Base-by-base conservation (phyloP, 30 jellyfish, hydroid and myxozoan species). In the Turritopsis rubra region DNA sequence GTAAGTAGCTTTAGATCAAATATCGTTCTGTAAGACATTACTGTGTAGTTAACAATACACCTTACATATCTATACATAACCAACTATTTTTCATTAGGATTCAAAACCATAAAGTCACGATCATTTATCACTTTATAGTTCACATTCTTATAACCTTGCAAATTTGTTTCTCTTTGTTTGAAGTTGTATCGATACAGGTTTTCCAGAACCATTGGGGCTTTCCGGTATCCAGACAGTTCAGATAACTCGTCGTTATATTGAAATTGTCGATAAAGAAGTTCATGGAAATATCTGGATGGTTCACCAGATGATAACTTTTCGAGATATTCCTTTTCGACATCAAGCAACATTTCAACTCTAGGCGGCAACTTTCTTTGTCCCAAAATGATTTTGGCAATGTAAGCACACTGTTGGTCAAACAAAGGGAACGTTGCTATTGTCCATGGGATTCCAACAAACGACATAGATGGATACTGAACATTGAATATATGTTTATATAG, bases 401-500 rank as follows among this genome's bases (percentile, higher is more conserved):
- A 90, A 60, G 83, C 86, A 66, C 96, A 86, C 65, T 90, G 95
- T 87, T 72, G 71, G 18, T 89, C 77, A 72, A 84, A 84, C 31
- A 89, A 31, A 26, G 91, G 89, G 75, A 86, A 84, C 1, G 96
- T 93, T 71, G 90, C 81, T 22, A 85, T 85, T 74, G 85, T 26
- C 25, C 53, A 53, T 7, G 84, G 85, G 20, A 91, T n/a, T 7
- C 97, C 97, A n/a, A 91, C 81, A 68, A 91, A 79, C 16, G 92
- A 74, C 88, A 91, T 73, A 0, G 93, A 74, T 29, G 97, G 97
- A 65, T 86, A 80, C 22, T 20, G 23, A 7, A 80, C 78, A 87
- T 86, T 75, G 86, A 91, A 86, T 23, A 91, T 25, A n/a, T 91
- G 97, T 31, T 91, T 83, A 78, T 91, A 91, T n/a, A 91, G 88